Evolutionary conservation across 2,113 vertebrate genomes (phyloP), one percentile per base, ranked within the genome.

Genomic region (Sturnus vulgaris): DNA sequence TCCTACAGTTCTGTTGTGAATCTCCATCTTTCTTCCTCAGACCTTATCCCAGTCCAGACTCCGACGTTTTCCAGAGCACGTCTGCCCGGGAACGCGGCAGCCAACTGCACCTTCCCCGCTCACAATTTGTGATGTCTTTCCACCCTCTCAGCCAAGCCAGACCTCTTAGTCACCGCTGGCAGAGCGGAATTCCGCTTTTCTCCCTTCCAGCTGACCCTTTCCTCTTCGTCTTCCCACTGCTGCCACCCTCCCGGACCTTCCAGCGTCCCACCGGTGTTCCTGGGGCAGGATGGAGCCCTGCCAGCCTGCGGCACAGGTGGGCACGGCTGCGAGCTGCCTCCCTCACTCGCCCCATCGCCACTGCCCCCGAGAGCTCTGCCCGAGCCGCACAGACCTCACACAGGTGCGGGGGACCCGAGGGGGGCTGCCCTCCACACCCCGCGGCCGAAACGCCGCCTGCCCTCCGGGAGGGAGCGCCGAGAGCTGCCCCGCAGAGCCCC

Each of bases 341-440:
- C 9, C 4, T 21, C 47, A 2, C 2, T 37, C 2, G 1, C 47
- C 7, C 76, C 44, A 37, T 16, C 9, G 0, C 57, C 71, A 2
- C n/a, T 15, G 18, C 19, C 86, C n/a, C 42, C 0, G 28, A 11
- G 31, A 35, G n/a, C 24, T 6, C 23, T 18, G 63, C 28, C 81
- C 3, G 22, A 35, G 1, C 78, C 7, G 24, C 59, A 21, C 16
- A 17, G 23, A 11, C 42, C 40, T 5, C 78, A 0, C 40, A 2
- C 5, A 31, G 24, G 15, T 2, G 10, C 0, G 27, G 10, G 22
- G 13, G 33, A 12, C 0, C 11, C 4, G 0, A 6, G 42, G 5
- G 49, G 7, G 33, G 15, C 46, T 39, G 24, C 18, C 33, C 35
- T 4, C 4, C 22, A 0, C 42, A 17, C 1, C 13, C 40, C 37